These are phyloP conservation scores for Lasiurus cinereus DNA, from an alignment of 2,113 vertebrate genomes.

Conservation along the genomic window DNA sequence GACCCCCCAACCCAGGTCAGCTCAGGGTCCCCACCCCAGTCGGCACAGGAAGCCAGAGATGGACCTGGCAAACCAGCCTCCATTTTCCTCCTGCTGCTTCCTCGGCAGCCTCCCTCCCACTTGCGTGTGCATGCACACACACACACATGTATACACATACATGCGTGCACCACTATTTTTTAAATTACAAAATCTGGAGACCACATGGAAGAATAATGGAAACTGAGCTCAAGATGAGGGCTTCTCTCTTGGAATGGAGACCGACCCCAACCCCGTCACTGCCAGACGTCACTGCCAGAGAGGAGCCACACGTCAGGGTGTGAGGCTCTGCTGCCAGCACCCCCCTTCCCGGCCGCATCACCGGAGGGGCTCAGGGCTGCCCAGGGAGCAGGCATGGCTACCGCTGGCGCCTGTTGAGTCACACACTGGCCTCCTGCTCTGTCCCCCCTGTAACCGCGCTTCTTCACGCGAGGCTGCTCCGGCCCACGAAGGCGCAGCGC, in stretches of 20 bases:
- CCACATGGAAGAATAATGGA: neutral
- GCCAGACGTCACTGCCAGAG: too few species aligned
- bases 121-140: too few species aligned
- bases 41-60: neutral
- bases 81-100: rapidly evolving
- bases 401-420: too few species aligned
- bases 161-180: neutral
- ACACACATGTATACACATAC: rapidly evolving
- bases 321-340: rapidly evolving
- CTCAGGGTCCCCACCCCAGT: neutral
- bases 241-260: neutral
- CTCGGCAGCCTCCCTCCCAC: neutral
- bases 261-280: neutral
- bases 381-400: neutral
- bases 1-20: rapidly evolving
- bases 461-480: rapidly evolving
- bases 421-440: neutral
- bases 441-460: rapidly evolving
- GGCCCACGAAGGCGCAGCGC: rapidly evolving
- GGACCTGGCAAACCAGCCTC: neutral
- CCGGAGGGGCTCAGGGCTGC: neutral
- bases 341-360: neutral
- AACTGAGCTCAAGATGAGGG: neutral
- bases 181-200: neutral
- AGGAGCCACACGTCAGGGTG: neutral